Percentiles rank a stretch among this genome's conserved stretches.
Conservation (phyloP, 92 coral and sea anemone genomes). For the Montipora capitata region DNA sequence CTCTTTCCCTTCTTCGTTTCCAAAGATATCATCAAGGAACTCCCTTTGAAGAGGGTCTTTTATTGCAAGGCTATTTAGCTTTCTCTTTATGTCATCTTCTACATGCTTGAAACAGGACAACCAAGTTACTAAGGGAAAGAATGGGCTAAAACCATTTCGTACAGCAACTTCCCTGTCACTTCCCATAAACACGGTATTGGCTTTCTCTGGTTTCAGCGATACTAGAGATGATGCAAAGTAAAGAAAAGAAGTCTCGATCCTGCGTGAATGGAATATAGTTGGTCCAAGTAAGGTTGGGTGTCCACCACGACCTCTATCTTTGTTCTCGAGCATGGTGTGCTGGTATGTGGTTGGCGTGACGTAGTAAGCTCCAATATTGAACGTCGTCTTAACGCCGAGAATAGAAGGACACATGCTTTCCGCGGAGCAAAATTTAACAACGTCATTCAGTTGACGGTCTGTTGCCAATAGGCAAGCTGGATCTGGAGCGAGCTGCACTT, state of each 20-base stretch:
- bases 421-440: constrained; percentile 16
- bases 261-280: constrained; percentile 33
- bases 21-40: too few species aligned
- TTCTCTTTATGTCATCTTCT: constrained; percentile 27
- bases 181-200: constrained; percentile 9
- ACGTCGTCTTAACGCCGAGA: constrained; percentile 3
- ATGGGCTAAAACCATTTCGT: constrained; percentile 21
- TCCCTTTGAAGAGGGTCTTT: neutral
- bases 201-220: neutral
- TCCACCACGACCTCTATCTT: neutral
- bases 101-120: constrained; percentile 26
- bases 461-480: constrained; percentile 15
- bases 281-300: constrained; percentile 30
- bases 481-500: constrained; percentile 30
- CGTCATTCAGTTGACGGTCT: constrained; percentile 17
- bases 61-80: constrained; percentile 10
- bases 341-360: constrained; percentile 11
- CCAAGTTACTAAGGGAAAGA: constrained; percentile 33
- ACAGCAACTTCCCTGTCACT: constrained; percentile 28
- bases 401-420: neutral
- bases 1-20: neutral
- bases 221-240: constrained; percentile 29
- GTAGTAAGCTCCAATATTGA: constrained; percentile 10
- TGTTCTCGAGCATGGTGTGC: constrained; percentile 4
- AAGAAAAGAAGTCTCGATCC: constrained; percentile 3